Evolutionary conservation across 2,113 vertebrate genomes (phyloP).

Genomic region (Cephalophus harveyi): DNA sequence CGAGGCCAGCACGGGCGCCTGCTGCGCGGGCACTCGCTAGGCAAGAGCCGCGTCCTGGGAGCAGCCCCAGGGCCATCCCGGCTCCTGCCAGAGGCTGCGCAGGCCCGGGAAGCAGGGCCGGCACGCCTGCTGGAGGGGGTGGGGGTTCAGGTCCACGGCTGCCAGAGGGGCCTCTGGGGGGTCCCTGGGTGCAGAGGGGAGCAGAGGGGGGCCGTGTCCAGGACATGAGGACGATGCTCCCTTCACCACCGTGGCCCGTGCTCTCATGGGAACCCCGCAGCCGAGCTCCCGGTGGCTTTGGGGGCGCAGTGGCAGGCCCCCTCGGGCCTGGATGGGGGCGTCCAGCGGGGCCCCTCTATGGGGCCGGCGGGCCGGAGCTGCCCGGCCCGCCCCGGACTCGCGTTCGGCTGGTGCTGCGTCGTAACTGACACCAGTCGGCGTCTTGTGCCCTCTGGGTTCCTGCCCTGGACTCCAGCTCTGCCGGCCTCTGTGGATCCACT

Average conservation of each 20-base stretch:
- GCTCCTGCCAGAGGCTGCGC: background rate
- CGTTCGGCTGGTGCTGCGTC: fast-evolving
- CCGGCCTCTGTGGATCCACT: background rate
- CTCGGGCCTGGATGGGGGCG: fast-evolving
- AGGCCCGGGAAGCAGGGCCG: too few species aligned
- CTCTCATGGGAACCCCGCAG: fast-evolving
- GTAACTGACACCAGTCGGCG: background rate
- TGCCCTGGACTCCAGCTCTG: background rate
- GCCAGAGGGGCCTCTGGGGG: background rate
- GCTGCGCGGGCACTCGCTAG: background rate
- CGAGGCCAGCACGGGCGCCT: background rate
- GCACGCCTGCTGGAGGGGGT: background rate
- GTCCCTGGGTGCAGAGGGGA: background rate
- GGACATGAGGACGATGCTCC: background rate
- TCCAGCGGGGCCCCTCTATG: background rate
- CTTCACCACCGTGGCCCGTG: fast-evolving
- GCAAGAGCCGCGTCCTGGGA: background rate
- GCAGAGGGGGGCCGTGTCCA: too few species aligned
- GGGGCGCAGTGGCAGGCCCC: fast-evolving
- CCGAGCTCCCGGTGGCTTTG: background rate
- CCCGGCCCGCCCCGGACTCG: fast-evolving
- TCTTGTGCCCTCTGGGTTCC: background rate
- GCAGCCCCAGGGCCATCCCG: background rate
- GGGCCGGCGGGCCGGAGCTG: background rate
- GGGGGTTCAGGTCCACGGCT: background rate